Evolutionary conservation across 2,113 vertebrate genomes (phyloP), one percentile per base, ranked within the genome.

Genomic region (Albula goreensis): DNA sequence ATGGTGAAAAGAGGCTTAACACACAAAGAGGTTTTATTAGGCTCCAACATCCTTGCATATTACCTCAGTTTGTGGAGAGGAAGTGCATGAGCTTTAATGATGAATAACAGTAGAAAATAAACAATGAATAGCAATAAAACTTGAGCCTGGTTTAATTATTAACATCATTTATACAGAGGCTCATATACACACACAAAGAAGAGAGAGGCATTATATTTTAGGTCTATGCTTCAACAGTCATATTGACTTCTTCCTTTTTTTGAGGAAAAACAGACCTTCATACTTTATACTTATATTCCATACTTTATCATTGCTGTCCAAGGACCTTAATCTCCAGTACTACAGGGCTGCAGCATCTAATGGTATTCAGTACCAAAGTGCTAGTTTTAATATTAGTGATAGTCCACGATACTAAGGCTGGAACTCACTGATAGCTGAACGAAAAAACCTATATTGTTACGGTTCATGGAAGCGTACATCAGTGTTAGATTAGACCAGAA

Each of bases 1-100:
- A 48, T 19, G 41, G 86, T 78, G 77, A 83, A 90, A 90, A 89
- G 89, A 90, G 88, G 85, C 89, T 89, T 87, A 91, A 57, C 85
- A 70, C 81, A 89, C 88, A 91, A 85, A 89, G 78, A 83, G 19
- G 77, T 84, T 52, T 86, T 74, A 70, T 86, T 87, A 84, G 78
- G 82, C 77, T 87, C 85, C 50, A 63, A 84, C 83, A 87, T 10
- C 57, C 41, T 51, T 31, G 25, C 6, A 17, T 50, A 25, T 31
- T 51, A 88, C 19, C 57, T 19, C 41, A 15, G 25, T 60, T 13
- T 78, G 15, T 66, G 1, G 6, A 82, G n/a, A 82, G 83, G 82
- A 51, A 57, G 77, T 31, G 63, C 63, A 50, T 50, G 15, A 63
- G 12, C 17, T 17, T 17, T 56, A 3, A 7, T 56, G 57, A 15